phyloP scores from a whole-genome alignment of 2,888 invertebrate species.

The Polymixis lichenea region DNA sequence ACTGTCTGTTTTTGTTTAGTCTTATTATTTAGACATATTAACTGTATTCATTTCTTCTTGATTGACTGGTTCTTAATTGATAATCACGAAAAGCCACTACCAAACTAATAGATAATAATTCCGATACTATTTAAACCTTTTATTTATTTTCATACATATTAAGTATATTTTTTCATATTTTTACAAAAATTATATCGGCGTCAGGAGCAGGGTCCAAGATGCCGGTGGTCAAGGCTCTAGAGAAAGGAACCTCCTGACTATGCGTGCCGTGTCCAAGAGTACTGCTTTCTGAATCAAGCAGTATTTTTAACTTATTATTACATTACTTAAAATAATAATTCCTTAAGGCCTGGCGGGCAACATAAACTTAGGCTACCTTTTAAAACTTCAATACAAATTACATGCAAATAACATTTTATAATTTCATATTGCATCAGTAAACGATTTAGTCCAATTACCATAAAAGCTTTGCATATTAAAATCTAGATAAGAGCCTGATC shows the following conservation, averaged over 20 bases:
- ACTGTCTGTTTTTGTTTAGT: background rate
- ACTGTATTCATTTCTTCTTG: background rate
- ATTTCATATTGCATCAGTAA: slow-evolving; percentile 8
- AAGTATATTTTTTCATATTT: too few relatives aligned
- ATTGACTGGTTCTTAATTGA: background rate
- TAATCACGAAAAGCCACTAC: too few relatives aligned
- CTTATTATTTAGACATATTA: background rate
- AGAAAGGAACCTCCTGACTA: too few relatives aligned
- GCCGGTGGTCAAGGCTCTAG: too few relatives aligned
- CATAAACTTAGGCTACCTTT: background rate
- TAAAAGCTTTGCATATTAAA: slow-evolving; percentile 50
- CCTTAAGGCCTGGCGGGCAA: background rate
- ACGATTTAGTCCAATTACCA: slow-evolving; percentile 27
- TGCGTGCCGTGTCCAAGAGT: too few relatives aligned
- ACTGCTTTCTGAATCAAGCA: too few relatives aligned
- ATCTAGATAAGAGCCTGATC: slow-evolving; percentile 27
- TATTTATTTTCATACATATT: too few relatives aligned
- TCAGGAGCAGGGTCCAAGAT: too few relatives aligned
- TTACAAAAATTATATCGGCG: too few relatives aligned
- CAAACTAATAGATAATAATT: too few relatives aligned
- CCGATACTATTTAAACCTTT: too few relatives aligned
- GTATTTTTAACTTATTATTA: background rate
- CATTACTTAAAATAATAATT: background rate
- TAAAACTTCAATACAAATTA: slow-evolving; percentile 11
- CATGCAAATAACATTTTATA: slow-evolving; percentile 14